Conservation (phyloP, 2,113 vertebrate genomes). For the Apus apus region DNA sequence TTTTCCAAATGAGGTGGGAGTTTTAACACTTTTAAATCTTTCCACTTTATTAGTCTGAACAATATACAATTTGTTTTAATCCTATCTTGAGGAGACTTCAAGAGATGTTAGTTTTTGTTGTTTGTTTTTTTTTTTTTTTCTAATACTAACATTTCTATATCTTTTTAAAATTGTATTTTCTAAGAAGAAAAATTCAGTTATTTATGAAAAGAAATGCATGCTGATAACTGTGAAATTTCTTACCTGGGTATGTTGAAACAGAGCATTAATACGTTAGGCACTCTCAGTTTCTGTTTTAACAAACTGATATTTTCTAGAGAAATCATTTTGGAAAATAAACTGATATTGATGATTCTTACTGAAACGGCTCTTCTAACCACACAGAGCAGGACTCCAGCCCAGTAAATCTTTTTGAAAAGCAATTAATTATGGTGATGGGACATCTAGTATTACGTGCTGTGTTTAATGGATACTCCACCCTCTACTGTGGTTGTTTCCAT, state of each 20-base stretch:
- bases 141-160: background rate
- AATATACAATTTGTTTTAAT: fast-evolving
- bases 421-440: background rate
- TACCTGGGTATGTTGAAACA: background rate
- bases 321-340: background rate
- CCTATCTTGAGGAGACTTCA: background rate
- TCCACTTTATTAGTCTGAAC: background rate
- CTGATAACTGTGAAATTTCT: background rate
- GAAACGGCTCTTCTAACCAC: background rate
- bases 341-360: background rate
- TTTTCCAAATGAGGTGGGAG: background rate
- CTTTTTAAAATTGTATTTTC: background rate
- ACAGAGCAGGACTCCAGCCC: background rate
- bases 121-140: too few relatives aligned
- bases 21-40: background rate
- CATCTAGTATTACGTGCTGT: background rate
- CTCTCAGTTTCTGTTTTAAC: background rate
- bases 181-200: background rate
- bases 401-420: background rate
- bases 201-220: background rate
- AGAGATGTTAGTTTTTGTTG: background rate
- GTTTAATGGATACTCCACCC: background rate
- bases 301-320: background rate
- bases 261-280: background rate
- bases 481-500: background rate